phyloP scores from a whole-genome alignment of 2,797 vertebrate genomes.

The Pseudocheirus occidentalis region DNA sequence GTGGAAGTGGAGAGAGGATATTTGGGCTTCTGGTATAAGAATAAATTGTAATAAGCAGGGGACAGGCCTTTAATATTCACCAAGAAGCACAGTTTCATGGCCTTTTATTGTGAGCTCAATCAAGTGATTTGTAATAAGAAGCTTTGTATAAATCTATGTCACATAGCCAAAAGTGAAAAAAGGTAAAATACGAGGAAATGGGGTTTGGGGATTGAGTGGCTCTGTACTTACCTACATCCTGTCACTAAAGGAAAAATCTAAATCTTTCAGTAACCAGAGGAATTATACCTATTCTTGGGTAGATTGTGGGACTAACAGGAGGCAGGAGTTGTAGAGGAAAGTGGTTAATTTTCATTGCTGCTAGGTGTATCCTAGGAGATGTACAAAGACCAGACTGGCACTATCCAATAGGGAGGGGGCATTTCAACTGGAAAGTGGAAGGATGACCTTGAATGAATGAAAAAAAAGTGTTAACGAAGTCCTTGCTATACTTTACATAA shows the following conservation, averaged over 20 bases:
- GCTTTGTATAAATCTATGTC: slow-evolving; percentile 20
- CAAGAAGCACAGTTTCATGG: slow-evolving; percentile 39
- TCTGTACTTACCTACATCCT: neutral
- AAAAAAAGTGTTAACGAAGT: neutral
- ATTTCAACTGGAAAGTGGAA: neutral
- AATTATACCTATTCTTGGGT: neutral
- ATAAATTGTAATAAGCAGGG: neutral
- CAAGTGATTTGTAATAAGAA: slow-evolving; percentile 53
- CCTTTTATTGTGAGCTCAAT: slow-evolving; percentile 55
- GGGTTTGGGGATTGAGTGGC: neutral
- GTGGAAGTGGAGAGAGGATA: neutral
- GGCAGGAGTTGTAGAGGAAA: neutral
- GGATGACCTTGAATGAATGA: neutral
- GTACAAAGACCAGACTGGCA: neutral
- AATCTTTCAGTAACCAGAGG: neutral
- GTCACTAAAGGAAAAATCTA: neutral
- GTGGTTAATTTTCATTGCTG: neutral
- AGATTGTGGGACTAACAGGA: neutral
- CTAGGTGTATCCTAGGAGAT: neutral
- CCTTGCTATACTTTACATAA: neutral
- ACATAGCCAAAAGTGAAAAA: slow-evolving; percentile 38
- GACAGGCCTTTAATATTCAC: slow-evolving; percentile 32
- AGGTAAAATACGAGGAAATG: slow-evolving; percentile 23
- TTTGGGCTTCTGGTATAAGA: neutral
- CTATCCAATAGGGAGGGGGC: neutral